phyloP scores from a whole-genome alignment of 2,888 invertebrate genomes.

The Siphonodentalium dalli region DNA sequence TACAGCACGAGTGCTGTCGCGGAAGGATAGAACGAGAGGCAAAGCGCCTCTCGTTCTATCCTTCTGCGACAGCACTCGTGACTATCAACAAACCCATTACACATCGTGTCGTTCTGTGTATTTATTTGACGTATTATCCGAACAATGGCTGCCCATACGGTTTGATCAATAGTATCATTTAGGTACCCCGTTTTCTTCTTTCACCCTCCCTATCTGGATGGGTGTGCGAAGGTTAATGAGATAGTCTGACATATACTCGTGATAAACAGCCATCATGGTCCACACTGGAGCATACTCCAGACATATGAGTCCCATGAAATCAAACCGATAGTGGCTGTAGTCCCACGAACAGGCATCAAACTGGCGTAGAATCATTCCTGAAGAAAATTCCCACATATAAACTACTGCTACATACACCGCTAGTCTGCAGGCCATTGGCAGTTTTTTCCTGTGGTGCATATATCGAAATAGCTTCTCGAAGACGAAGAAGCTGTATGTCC shows the following conservation, averaged over 20 bases:
- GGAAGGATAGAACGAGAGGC: too few relatives aligned
- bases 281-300: slow-evolving; percentile 67
- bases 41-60: too few relatives aligned
- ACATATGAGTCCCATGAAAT: slow-evolving; percentile 67
- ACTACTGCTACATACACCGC: slow-evolving; percentile 57
- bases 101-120: too few relatives aligned
- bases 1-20: too few relatives aligned
- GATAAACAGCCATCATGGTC: slow-evolving; percentile 46
- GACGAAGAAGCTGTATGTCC: slow-evolving; percentile 63
- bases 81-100: too few relatives aligned
- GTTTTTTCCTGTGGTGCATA: slow-evolving; percentile 39
- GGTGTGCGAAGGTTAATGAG: slow-evolving; percentile 39
- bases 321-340: slow-evolving; percentile 65
- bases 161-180: too few relatives aligned
- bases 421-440: slow-evolving; percentile 59
- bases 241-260: slow-evolving; percentile 38
- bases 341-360: slow-evolving; percentile 68
- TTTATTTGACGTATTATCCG: too few relatives aligned
- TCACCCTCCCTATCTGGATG: slow-evolving; percentile 8
- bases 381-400: slow-evolving; percentile 66
- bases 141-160: too few relatives aligned
- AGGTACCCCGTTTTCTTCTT: not conserved
- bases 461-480: slow-evolving; percentile 54
- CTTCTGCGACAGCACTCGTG: too few relatives aligned
- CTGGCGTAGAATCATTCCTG: slow-evolving; percentile 63